Base-by-base conservation (phyloP, 2,888 invertebrate genomes). In the Chalcosyrphus nemorum region DNA sequence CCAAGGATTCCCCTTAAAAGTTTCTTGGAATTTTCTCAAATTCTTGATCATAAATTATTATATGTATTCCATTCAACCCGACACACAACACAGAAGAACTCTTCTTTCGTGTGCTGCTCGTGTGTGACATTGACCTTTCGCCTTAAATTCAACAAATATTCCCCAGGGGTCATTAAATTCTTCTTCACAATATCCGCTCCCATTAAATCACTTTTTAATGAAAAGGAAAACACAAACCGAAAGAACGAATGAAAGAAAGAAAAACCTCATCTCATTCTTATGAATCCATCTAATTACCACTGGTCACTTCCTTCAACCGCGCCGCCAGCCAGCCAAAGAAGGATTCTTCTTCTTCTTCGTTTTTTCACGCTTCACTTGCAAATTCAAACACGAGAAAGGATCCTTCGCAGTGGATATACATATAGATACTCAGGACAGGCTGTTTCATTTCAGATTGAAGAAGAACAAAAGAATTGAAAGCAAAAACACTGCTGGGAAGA, bases 241-340 rank as follows among this genome's bases (percentile, higher is more conserved):
- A 27, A 11, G 38, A n/a, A 4, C n/a, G 41, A 24, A 52, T 9
- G 15, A 52, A 52, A 50, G 13, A 4, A 11, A 29, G 4, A 54
- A 6, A 50, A 63, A 17, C 21, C 21, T 32, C 56, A 19, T 17
- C 54, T 27, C 41, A 45, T 19, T 47, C 21, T 9, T 11, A 9
- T 11, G 32, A 35, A 71, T 50, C 50, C 70, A 71, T 71, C 38
- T 71, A 71, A 71, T 71, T 71, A 50, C 47, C 47, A 15, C 9
- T 15, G 63, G 63, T 54, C 54, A 56, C 63, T 15, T 43, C 9
- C 32, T 35, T 9, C 2, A 2, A 11, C 52, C n/a, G 24, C n/a
- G 24, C 32, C 24, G 5, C 6, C 9, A 38, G 50, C 19, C 35
- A 24, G 24, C 3, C 24, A 9, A 50, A 4, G 56, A 47, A 47